Evolutionary conservation across 2,888 invertebrate genomes (phyloP).

Genomic region (Ormyrus rosae): DNA sequence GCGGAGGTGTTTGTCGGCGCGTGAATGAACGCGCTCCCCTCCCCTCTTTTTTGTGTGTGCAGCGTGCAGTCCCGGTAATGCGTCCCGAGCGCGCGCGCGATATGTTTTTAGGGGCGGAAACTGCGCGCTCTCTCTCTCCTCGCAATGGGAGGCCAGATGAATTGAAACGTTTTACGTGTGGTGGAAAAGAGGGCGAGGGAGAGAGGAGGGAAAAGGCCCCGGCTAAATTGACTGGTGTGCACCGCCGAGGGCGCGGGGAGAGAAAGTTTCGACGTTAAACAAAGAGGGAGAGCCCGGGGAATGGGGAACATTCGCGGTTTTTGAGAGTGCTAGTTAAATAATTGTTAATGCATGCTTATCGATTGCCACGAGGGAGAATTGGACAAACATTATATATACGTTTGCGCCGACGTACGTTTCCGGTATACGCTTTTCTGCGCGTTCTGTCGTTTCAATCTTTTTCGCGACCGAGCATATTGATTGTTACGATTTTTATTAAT

Average conservation of each 20-base stretch:
- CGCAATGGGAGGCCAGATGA: neutral
- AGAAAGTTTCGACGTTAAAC: conserved; percentile 2
- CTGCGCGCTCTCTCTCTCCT: neutral
- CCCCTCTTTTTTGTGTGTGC: neutral
- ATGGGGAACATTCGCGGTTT: neutral
- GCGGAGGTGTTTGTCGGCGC: conserved; percentile 24
- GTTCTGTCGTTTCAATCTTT: no score
- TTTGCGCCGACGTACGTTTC: no score
- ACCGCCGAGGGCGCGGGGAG: neutral
- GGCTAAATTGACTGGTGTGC: no score
- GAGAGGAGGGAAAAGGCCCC: neutral
- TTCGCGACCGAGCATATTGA: no score
- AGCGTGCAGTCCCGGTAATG: no score
- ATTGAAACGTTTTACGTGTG: conserved; percentile 3
- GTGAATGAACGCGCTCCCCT: neutral
- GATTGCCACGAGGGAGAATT: no score
- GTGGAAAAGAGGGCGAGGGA: no score
- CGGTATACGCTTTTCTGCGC: no score
- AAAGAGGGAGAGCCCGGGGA: neutral
- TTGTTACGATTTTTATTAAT: no score
- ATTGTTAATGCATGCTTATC: neutral
- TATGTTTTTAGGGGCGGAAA: no score
- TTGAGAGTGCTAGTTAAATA: neutral
- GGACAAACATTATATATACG: no score
- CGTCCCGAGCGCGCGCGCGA: no score